These are phyloP conservation scores for Gavialis gangeticus DNA, from an alignment of 2,113 vertebrate genomes.

Conservation along the genomic window DNA sequence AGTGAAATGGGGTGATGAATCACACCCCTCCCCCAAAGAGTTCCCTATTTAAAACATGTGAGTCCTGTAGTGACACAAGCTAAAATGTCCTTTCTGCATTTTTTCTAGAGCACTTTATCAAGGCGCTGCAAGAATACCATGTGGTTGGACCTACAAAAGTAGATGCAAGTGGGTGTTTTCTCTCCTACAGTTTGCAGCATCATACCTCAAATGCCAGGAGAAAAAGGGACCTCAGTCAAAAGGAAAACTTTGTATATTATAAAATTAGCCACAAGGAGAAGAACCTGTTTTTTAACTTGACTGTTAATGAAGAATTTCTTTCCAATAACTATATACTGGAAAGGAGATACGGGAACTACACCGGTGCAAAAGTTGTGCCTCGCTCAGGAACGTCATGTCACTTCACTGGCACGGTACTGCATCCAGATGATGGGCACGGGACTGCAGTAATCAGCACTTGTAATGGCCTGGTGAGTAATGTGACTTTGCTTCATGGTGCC, in stretches of 20 bases:
- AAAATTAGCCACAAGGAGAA: constrained; percentile 81
- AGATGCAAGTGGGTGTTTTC: constrained; percentile 82
- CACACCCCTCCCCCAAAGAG: neutral
- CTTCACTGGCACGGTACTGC: constrained; percentile 84
- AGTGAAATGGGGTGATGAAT: neutral
- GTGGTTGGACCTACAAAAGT: constrained; percentile 88
- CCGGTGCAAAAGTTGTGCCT: constrained; percentile 67
- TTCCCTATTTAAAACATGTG: neutral
- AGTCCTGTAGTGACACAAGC: neutral
- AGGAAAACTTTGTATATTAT: constrained; percentile 84
- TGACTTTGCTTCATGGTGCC: neutral
- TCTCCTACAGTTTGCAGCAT: constrained; percentile 86
- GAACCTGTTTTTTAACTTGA: constrained; percentile 89
- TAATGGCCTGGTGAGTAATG: constrained; percentile 89
- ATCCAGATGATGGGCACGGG: constrained; percentile 59
- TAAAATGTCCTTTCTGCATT: neutral
- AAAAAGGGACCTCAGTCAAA: constrained; percentile 78
- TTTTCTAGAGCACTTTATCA: constrained; percentile 80
- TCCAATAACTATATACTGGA: constrained; percentile 89
- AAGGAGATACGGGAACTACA: constrained; percentile 81
- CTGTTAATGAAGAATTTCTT: constrained; percentile 82
- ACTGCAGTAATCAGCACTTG: constrained; percentile 91
- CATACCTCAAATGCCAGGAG: constrained; percentile 68
- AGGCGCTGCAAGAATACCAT: constrained; percentile 78
- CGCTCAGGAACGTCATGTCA: constrained; percentile 81